Evolutionary conservation across 2,113 vertebrate species (phyloP).

Genomic region (Muntiacus muntjak): DNA sequence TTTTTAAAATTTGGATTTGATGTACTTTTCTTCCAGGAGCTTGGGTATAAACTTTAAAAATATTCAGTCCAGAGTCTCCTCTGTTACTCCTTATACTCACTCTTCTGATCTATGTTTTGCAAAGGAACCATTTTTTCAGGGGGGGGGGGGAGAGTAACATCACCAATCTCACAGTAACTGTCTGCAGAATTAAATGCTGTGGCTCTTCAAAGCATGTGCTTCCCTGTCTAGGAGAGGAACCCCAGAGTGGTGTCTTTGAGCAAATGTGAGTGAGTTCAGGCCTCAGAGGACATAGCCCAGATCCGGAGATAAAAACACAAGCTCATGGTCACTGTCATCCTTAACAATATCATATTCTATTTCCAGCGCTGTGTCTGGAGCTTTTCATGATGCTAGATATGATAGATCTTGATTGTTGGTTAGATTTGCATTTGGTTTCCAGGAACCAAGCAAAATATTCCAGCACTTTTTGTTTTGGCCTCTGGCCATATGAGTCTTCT

Average conservation of each 20-base stretch:
- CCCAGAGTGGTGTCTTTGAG: neutral
- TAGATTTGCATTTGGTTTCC: constrained; percentile 9
- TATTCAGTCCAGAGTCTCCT: neutral
- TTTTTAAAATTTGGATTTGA: neutral
- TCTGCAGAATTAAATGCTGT: neutral
- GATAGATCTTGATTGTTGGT: neutral
- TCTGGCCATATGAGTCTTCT: neutral
- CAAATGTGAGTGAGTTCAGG: neutral
- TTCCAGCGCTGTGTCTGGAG: neutral
- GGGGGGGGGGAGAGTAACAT: neutral
- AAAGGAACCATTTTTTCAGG: neutral
- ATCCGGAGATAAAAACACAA: neutral
- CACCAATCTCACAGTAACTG: neutral
- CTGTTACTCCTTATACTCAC: neutral
- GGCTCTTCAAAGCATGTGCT: neutral
- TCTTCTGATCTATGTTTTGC: neutral
- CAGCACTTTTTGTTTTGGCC: neutral
- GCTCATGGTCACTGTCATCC: neutral
- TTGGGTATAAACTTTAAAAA: neutral
- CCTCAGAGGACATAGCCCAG: neutral
- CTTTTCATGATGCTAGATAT: neutral
- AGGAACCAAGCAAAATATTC: neutral
- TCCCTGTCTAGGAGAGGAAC: neutral
- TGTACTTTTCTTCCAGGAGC: neutral
- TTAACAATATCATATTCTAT: neutral